Conservation (phyloP, 2,113 vertebrate genomes). For the Puma concolor region DNA sequence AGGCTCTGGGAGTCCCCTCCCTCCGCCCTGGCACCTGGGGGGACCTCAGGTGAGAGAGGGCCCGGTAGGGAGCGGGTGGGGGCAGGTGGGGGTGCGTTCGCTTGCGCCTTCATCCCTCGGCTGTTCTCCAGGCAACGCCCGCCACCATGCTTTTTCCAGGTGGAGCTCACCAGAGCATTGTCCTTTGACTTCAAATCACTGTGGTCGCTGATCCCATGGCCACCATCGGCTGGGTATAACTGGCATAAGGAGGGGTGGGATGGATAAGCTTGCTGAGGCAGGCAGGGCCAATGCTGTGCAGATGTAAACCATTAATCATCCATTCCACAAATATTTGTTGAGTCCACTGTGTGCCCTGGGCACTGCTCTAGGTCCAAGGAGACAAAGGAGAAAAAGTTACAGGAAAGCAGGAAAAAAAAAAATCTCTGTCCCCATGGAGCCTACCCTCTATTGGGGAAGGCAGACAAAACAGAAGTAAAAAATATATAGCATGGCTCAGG, state of each 20-base stretch:
- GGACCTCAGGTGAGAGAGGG: constrained; percentile 91
- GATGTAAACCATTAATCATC: not conserved
- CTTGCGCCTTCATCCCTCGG: fast-evolving
- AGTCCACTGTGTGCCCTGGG: not conserved
- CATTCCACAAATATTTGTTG: not conserved
- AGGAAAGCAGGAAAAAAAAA: not conserved
- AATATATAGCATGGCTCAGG: not conserved
- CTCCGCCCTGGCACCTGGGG: constrained; percentile 88
- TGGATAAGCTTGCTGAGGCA: not conserved
- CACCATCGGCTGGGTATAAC: constrained; percentile 96
- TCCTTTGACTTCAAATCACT: constrained; percentile 95
- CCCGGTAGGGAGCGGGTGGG: not conserved
- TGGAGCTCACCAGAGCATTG: too few species aligned
- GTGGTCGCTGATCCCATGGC: too few species aligned
- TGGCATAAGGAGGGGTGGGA: not conserved
- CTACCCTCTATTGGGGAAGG: not conserved
- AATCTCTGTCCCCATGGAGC: not conserved
- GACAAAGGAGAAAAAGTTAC: not conserved
- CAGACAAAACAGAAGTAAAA: not conserved
- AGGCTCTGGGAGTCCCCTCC: constrained; percentile 87
- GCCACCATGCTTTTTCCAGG: too few species aligned
- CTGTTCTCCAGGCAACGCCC: constrained; percentile 86
- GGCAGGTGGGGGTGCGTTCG: not conserved
- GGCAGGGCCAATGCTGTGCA: not conserved
- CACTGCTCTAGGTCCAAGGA: not conserved